Evolutionary conservation across 2,113 vertebrate genomes (phyloP), one percentile per base, ranked within the genome.

Genomic region (Camelus dromedarius): DNA sequence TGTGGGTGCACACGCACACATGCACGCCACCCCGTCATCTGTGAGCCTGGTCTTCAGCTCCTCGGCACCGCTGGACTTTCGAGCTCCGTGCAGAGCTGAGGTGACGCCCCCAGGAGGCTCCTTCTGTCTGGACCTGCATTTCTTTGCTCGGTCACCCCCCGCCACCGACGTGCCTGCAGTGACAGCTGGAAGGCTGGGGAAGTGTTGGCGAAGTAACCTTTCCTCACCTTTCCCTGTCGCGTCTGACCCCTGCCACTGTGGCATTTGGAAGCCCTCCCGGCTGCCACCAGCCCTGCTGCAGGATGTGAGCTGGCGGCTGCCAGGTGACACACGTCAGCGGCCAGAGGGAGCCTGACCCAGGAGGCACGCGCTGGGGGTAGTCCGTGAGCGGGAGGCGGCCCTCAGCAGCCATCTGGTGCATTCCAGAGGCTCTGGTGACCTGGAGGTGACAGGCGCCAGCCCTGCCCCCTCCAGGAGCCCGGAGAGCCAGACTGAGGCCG

Each of bases 271-370:
- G 52, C 5, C 28, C 72, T 70, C 91, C 48, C 75, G 0, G n/a
- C 69, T 13, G 70, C 58, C 8, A 0, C 7, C 3, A n/a, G 19
- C 48, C 69, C 38, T 58, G 58, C 73, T 15, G 11, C 87, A 60
- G 93, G 92, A 72, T 1, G 5, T 0, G 70, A 35, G 76, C 87
- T 93, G 67, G 76, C 19, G 64, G n/a, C 89, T 94, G 91, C 91
- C 97, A 96, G 95, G 70, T 75, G 97, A 96, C 70, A 56, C 60
- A 67, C 30, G 91, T 93, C 93, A 91, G 91, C 58, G 58, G 79
- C 70, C 30, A 14, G 95, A 86, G 70, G 0, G 80, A 8, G 8
- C 77, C 52, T 58, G 92, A 76, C 84, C 85, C n/a, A 0, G 6
- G 38, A 30, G 66, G 95, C 85, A 4, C 70, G 89, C 0, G 3